phyloP scores from a whole-genome alignment of 2,888 invertebrate species.

The Elegia similella region DNA sequence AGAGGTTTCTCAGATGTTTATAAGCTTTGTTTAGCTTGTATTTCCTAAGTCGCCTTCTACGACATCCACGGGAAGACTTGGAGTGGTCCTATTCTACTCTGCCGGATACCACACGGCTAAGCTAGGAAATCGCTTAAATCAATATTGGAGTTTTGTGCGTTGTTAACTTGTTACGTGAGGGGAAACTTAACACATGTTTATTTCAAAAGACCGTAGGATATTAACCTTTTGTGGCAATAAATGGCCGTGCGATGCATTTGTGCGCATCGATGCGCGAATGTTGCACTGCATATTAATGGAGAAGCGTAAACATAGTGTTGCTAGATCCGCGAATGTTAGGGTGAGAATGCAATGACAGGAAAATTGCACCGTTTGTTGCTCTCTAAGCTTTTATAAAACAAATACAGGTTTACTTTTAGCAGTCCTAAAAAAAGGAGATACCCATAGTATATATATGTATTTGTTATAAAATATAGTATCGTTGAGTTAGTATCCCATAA shows the following conservation, averaged over 20 bases:
- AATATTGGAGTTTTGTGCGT: background rate
- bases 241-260: slow-evolving; percentile 22
- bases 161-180: slow-evolving; percentile 1
- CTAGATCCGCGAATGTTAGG: slow-evolving; percentile 9
- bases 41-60: no score
- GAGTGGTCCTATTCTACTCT: no score
- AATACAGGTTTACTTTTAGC: no score
- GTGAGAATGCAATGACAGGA: slow-evolving; percentile 6
- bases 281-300: slow-evolving; percentile 29
- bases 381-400: background rate
- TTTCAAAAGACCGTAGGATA: slow-evolving; percentile 28
- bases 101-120: no score
- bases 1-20: no score
- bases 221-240: slow-evolving; percentile 29
- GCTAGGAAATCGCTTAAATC: background rate
- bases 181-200: slow-evolving; percentile 19
- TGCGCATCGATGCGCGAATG: slow-evolving; percentile 28
- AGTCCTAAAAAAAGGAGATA: no score
- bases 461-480: no score
- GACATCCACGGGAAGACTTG: no score
- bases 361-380: background rate
- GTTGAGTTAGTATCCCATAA: no score
- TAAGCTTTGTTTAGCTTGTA: no score
- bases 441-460: no score
- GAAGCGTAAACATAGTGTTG: slow-evolving; percentile 16